These are phyloP conservation scores for Crocodylus rhombifer DNA, from an alignment of 2,797 vertebrate species.

Conservation along the genomic window DNA sequence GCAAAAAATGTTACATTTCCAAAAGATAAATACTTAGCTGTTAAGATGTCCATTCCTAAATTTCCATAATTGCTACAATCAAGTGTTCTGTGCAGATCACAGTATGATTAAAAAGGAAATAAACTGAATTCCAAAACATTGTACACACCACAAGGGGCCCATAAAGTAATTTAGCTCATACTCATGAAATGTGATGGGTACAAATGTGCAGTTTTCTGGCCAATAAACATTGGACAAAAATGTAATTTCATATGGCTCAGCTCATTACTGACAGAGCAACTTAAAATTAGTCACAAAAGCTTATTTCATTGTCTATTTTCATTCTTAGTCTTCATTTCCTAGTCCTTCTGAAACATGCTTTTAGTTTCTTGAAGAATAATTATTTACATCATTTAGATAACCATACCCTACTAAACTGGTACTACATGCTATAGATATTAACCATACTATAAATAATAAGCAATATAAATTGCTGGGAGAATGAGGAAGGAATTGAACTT, in stretches of 20 bases:
- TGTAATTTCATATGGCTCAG: too few relatives aligned
- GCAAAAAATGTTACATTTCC: background rate
- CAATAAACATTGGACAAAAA: background rate
- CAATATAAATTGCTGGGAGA: background rate
- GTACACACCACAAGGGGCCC: too few relatives aligned
- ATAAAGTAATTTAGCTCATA: too few relatives aligned
- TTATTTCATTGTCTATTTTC: background rate
- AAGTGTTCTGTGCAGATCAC: background rate
- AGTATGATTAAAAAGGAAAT: background rate
- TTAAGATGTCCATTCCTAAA: background rate
- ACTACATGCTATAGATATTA: background rate
- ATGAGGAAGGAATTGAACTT: constrained; percentile 75
- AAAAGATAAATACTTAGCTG: background rate
- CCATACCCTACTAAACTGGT: background rate
- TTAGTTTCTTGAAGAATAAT: background rate
- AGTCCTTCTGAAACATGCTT: background rate
- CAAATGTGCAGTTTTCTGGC: too few relatives aligned
- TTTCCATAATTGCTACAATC: background rate
- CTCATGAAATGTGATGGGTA: background rate
- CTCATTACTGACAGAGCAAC: background rate
- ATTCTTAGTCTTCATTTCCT: too few relatives aligned
- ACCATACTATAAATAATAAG: background rate
- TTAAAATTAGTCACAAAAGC: background rate
- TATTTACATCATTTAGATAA: background rate
- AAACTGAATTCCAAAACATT: background rate